Conservation (phyloP, 2,113 vertebrate species). For the Hippocampus zosterae region DNA sequence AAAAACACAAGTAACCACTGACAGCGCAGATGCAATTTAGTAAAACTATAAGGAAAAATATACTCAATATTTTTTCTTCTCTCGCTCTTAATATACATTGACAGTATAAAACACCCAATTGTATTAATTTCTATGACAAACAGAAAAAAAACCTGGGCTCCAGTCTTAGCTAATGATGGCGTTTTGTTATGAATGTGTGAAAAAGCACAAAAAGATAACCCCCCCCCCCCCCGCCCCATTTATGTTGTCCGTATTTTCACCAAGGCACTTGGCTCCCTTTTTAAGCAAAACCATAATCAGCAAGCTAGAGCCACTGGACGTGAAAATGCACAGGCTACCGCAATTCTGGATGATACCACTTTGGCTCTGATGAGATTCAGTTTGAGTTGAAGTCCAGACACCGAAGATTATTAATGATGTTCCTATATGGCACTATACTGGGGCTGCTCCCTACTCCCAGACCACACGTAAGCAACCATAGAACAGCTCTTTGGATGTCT, state of each 20-base stretch:
- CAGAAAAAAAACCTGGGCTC: constrained; percentile 11
- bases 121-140: constrained; percentile 6
- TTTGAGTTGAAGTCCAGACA: constrained; percentile 54
- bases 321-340: constrained; percentile 54
- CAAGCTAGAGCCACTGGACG: constrained; percentile 58
- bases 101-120: constrained; percentile 16
- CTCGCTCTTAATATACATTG: no score
- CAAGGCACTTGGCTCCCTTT: constrained; percentile 73
- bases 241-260: constrained; percentile 56
- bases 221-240: neutral
- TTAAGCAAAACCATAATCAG: constrained; percentile 53
- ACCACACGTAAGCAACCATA: constrained; percentile 34
- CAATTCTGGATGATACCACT: constrained; percentile 57
- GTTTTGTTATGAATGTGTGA: constrained; percentile 31
- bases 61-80: neutral
- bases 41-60: no score
- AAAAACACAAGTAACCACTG: neutral
- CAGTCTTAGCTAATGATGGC: constrained; percentile 59
- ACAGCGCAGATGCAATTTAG: neutral
- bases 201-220: neutral
- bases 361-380: constrained; percentile 50
- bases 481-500: constrained; percentile 24
- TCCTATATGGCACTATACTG: constrained; percentile 56
- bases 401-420: constrained; percentile 63
- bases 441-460: constrained; percentile 44